Evolutionary conservation across 2,888 invertebrate genomes (phyloP), one percentile per base, ranked within the genome.

Genomic region (Pseudoips prasinana): DNA sequence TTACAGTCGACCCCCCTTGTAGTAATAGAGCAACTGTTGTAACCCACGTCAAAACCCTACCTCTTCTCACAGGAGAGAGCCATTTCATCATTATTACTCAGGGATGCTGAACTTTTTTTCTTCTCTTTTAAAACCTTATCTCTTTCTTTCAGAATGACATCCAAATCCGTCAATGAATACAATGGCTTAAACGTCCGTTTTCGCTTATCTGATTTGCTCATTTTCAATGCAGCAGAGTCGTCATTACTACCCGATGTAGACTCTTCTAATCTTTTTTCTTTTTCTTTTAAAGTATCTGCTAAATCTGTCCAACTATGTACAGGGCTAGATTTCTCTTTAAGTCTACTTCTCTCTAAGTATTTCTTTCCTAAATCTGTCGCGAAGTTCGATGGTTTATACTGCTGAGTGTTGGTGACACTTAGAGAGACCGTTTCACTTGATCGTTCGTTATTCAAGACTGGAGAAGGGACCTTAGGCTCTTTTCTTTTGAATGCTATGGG

Each of bases 401-500:
- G 37, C 2, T 33, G 33, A 1, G 14, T 22, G 7, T 14, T 20
- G 7, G 20, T 5, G 14, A 3, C 5, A 5, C 2, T 7, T 20
- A 5, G 2, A 14, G 14, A 14, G 20, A 2, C 7, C 7, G 3
- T n/a, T n/a, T n/a, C 20, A 5, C 18, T 18, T 7, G 20, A 20
- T 7, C 20, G 3, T 5, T 5, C 7, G 7, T 7, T 20, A 20
- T 2, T 20, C 7, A 20, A n/a, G 7, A 20, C 20, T 5, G 20
- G 3, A 3, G 20, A 20, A 5, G 20, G 2, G 2, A 7, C 14
- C 6, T 6, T 9, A 0, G 34, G 22, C 1, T 47, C 59, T 53
- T 69, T 76, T 17, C 54, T 64, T 39, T 63, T 74, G 10, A 65
- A 75, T 0, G 46, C 25, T 3, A 73, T 30, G 0, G 64, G 46